Base-by-base conservation (phyloP, 2,888 invertebrate genomes). In the Eupithecia tripunctaria region DNA sequence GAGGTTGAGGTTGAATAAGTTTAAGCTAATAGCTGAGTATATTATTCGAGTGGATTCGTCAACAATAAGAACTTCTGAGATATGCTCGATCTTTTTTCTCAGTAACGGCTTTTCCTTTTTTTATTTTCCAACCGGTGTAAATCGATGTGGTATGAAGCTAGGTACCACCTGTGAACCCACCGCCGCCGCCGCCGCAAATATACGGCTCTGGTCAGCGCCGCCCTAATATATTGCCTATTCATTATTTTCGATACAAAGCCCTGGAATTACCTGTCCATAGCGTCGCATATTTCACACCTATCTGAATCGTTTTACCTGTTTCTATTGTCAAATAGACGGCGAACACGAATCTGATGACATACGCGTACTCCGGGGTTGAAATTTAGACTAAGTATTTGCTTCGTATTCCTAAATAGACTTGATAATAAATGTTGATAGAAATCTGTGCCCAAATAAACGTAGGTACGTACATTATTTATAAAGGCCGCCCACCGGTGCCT, bases 161-260 rank as follows among this genome's bases (percentile, higher is more conserved):
- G 56, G 56, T 56, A 56, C 14, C 56, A 25, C 25, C 14, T 10
- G 51, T 51, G 12, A 21, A 56, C 25, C 60, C 59, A 15, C 14
- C 47, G 59, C 27, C 38, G 36, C 10, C 10, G 10, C 38, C 60
- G 15, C 56, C 56, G 60, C 60, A 60, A 60, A 60, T 29, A 60
- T 59, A 18, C 59, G 32, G 21, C 27, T 21, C 59, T 62, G 67
- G 43, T 32, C 65, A 62, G 15, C 72, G 65, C 70, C 32, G 51
- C 56, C 64, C 38, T 69, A 60, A 73, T 74, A 74, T 72, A 77
- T 72, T 15, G 72, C 41, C 73, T 65, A 70, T 76, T 71, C 74
- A 74, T 77, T 71, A 78, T 72, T 62, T 71, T 59, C 67, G 68
- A 72, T 64, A 51, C 68, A 71, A 69, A 69, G 73, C 76, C 68